Evolutionary conservation across 2,888 invertebrate species (phyloP).

Genomic region (Spilarctia lutea): DNA sequence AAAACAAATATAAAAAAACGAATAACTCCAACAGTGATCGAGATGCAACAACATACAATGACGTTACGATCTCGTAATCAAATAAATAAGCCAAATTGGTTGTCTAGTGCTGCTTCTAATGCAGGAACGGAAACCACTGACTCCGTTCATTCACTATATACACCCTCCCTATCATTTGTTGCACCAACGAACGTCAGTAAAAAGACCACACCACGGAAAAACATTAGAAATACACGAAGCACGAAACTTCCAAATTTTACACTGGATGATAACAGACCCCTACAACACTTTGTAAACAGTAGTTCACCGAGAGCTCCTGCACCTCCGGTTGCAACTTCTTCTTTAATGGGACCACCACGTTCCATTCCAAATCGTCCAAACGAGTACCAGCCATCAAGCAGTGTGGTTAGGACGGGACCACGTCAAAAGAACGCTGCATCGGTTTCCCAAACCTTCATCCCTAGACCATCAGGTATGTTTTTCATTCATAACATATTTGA

Average conservation of each 20-base stretch:
- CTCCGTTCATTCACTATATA: neutral
- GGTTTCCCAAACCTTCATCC: too few species aligned
- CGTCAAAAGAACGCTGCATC: too few species aligned
- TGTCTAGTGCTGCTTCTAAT: neutral
- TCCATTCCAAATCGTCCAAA: neutral
- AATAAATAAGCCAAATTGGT: neutral
- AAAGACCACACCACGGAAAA: neutral
- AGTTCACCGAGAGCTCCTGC: constrained; percentile 13
- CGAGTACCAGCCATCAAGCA: too few species aligned
- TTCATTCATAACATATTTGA: neutral
- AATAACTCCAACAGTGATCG: neutral
- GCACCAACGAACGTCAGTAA: neutral
- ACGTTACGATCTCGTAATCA: neutral
- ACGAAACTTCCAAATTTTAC: constrained; percentile 19
- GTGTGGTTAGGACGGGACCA: too few species aligned
- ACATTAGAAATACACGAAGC: too few species aligned
- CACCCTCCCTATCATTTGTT: neutral
- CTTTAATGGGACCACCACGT: neutral
- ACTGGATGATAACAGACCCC: constrained; percentile 34
- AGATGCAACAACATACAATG: neutral
- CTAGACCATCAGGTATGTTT: neutral
- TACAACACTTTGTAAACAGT: constrained; percentile 28
- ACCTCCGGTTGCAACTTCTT: neutral
- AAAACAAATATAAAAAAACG: neutral
- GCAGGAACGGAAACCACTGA: neutral